Base-by-base conservation (phyloP, 2,113 vertebrate species). In the Hydropotes inermis region DNA sequence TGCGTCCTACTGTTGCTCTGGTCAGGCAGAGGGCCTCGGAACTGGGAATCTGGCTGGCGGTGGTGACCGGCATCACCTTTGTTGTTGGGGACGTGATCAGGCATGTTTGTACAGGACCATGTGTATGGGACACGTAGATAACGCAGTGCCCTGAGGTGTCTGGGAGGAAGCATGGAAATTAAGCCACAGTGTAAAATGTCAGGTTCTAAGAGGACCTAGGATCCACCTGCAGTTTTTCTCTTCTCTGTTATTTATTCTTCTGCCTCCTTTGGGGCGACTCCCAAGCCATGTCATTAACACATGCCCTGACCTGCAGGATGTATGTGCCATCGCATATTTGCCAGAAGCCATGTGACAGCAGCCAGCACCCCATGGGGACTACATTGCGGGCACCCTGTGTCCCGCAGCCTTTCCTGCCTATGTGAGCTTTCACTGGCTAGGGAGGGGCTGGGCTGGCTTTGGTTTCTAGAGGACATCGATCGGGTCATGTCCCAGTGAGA, bases 351-450 rank as follows among this genome's bases (percentile, higher is more conserved):
- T 0, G 15, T 6, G 70, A 25, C 58, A 23, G 57, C 28, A n/a
- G 85, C 15, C 15, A n/a, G n/a, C 12, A 1, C 45, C 61, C 33
- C 27, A 0, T 0, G 21, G 70, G 55, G 11, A n/a, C 45, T 0
- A 23, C 33, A 14, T 2, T 25, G 25, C 78, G 6, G 16, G 47
- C 45, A 10, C 5, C 45, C 1, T 1, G 0, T 87, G 30, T 47
- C 85, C 78, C 0, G 28, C 19, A 57, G 39, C 21, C 67, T 12
- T 50, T 14, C 3, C 2, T 50, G 54, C 0, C 1, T 43, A 7
- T 1, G 43, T 7, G 64, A 78, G 54, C 23, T 1, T 11, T 60
- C 27, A 30, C 8, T 10, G 43, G 13, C 28, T 4, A 6, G 27
- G 43, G 5, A 25, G 4, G 25, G 7, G 4, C 36, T 33, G 21